Conservation (phyloP, 2,113 vertebrate genomes). For the Herpailurus yagouaroundi region DNA sequence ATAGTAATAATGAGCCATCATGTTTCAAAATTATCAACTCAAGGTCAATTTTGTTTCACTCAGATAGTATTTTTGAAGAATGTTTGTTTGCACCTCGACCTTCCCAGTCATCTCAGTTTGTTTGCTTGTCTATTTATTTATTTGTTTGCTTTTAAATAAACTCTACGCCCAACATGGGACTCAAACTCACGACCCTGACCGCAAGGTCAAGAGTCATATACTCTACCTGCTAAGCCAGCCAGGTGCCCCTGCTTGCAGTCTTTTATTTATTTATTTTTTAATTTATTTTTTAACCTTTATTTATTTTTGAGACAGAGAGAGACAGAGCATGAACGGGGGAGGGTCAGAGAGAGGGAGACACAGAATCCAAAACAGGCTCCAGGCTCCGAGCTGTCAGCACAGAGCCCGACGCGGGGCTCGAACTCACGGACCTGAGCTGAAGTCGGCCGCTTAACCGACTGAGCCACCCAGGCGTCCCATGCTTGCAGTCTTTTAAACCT, state of each 20-base stretch:
- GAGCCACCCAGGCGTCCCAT: no score
- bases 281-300: no score
- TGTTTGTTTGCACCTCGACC: neutral
- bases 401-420: no score
- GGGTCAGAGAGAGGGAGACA: no score
- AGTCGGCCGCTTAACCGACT: no score
- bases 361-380: no score
- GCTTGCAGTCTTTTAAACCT: neutral
- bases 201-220: neutral
- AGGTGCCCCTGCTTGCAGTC: neutral
- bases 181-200: neutral
- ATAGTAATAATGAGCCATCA: neutral
- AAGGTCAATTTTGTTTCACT: neutral
- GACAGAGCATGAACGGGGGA: no score
- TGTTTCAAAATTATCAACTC: neutral
- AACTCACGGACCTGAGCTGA: no score
- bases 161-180: neutral
- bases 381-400: no score
- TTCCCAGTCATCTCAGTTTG: neutral
- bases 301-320: no score
- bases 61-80: neutral
- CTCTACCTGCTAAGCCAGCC: neutral
- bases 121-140: neutral
- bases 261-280: neutral
- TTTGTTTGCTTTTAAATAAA: neutral